A percentile compares a stretch with the other conserved stretches of the same genome.
phyloP scores from a whole-genome alignment of 37 sponge, comb jelly and placozoan genomes.

The Aplysina aerophoba region DNA sequence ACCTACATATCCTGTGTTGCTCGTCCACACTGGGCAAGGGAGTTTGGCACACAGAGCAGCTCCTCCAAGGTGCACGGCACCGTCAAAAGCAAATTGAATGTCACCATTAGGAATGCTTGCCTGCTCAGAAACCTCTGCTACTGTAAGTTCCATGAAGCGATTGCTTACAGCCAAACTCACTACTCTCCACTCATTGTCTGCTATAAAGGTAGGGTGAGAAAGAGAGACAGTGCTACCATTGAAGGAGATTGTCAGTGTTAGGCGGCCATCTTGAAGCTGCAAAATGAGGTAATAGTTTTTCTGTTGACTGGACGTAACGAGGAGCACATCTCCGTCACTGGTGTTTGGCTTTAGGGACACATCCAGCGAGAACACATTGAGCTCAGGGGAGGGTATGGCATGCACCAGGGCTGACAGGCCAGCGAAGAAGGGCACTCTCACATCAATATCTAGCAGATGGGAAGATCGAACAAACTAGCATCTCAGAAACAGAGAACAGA shows the following conservation, averaged over 20 bases:
- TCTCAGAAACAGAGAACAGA: not conserved
- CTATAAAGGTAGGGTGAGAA: too few relatives aligned
- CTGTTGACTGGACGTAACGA: too few relatives aligned
- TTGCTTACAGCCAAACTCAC: not conserved
- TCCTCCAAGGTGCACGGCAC: conserved; percentile 32
- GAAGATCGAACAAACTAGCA: too few relatives aligned
- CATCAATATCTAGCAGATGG: conserved; percentile 24
- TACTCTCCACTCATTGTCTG: too few relatives aligned
- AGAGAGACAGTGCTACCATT: too few relatives aligned
- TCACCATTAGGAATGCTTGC: not conserved
- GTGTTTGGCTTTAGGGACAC: too few relatives aligned
- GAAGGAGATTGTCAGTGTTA: too few relatives aligned
- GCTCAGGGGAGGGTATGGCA: not conserved
- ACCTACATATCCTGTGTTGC: conserved; percentile 37
- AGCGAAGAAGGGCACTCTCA: conserved; percentile 46
- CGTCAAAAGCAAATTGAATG: not conserved
- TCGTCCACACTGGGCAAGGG: not conserved
- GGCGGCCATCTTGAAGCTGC: too few relatives aligned
- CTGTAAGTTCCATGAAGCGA: conserved; percentile 20
- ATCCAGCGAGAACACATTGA: not conserved
- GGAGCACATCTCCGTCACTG: too few relatives aligned
- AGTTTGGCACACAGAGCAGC: conserved; percentile 1
- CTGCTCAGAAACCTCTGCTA: not conserved
- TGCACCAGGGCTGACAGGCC: conserved; percentile 36
- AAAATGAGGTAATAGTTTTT: too few relatives aligned